Evolutionary conservation across 2,113 vertebrate genomes (phyloP).

Genomic region (Hemibagrus wyckioides): DNA sequence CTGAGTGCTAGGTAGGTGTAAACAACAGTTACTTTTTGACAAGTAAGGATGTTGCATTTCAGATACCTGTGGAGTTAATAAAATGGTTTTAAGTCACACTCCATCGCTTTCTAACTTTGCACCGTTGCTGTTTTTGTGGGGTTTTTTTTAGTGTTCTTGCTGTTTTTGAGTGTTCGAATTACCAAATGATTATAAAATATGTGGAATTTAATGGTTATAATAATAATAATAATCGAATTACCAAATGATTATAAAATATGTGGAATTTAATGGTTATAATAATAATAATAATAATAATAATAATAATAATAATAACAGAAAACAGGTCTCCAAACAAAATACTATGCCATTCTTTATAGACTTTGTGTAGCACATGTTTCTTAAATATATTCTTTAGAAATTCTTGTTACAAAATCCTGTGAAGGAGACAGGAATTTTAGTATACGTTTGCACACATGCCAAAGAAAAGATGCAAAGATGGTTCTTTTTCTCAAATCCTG

Average conservation of each 20-base stretch:
- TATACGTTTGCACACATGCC: not conserved
- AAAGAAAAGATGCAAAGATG: not conserved
- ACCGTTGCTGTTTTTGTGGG: not conserved
- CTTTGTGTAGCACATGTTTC: not conserved
- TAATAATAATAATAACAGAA: not conserved
- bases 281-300: not conserved
- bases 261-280: not conserved
- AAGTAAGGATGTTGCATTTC: not conserved
- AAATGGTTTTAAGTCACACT: not conserved
- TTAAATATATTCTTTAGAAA: not conserved
- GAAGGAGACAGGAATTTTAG: not conserved
- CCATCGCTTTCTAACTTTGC: not conserved
- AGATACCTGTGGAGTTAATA: not conserved
- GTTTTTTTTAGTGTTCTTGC: not conserved
- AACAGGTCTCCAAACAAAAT: not conserved
- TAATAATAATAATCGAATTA: not conserved
- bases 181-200: not conserved
- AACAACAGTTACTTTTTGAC: slow-evolving; percentile 11
- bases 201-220: not conserved
- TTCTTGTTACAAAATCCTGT: not conserved
- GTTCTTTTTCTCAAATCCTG: not conserved
- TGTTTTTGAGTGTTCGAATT: too few species aligned
- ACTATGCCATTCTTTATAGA: not conserved
- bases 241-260: not conserved
- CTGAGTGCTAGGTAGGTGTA: not conserved